These are phyloP conservation scores for Orchesella flavescens DNA, from an alignment of 2,888 invertebrate species.

Conservation along the genomic window DNA sequence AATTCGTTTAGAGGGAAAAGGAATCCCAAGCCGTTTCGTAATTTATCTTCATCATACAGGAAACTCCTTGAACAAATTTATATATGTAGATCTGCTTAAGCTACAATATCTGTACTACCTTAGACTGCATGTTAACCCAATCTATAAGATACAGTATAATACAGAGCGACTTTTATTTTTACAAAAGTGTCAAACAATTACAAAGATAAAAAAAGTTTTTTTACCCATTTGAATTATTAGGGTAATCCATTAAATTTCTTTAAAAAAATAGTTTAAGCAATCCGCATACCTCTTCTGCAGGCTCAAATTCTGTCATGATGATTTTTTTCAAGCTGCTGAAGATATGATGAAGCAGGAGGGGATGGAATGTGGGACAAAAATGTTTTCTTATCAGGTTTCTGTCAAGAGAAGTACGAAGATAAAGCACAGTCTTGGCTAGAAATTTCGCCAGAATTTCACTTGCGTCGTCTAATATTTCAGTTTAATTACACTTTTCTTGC, in stretches of 20 bases:
- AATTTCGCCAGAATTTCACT: not conserved
- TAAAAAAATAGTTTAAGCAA: slow-evolving; percentile 9
- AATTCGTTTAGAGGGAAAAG: not conserved
- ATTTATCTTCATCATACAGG: slow-evolving; percentile 49
- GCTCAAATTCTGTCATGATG: slow-evolving; percentile 55
- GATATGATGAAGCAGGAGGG: too few species aligned
- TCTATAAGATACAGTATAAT: too few species aligned
- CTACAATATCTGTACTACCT: too few species aligned
- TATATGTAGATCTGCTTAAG: too few species aligned
- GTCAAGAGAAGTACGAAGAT: not conserved
- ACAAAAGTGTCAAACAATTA: not conserved
- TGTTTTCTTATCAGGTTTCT: not conserved
- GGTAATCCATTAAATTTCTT: not conserved
- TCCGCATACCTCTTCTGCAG: slow-evolving; percentile 50
- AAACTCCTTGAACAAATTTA: slow-evolving; percentile 2
- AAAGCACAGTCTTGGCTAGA: not conserved
- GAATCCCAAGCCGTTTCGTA: not conserved
- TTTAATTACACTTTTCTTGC: not conserved
- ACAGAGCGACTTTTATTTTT: too few species aligned
- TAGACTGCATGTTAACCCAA: too few species aligned
- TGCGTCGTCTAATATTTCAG: not conserved
- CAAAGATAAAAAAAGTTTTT: not conserved
- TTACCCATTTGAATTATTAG: not conserved
- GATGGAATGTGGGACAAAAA: not conserved
- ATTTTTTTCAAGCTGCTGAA: not conserved